Percentiles rank a stretch among this genome's conserved stretches.
Conservation (phyloP, 2,797 vertebrate genomes). For the Hozukius guyotensis region DNA sequence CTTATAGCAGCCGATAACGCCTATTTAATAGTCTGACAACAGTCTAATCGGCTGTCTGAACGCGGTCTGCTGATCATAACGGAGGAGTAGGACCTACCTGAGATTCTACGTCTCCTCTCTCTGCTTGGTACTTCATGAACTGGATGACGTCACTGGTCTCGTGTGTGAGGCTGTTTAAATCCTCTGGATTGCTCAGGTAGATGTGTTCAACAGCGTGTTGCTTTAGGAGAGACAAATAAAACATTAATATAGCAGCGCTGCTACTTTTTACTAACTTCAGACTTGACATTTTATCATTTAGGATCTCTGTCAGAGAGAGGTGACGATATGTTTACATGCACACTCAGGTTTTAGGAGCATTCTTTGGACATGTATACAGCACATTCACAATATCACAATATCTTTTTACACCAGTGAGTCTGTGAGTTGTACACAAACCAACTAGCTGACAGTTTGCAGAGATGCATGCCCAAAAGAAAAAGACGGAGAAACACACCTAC, state of each 20-base stretch:
- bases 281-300: background rate
- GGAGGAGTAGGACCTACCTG: conserved; percentile 82
- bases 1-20: no score
- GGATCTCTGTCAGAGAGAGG: no score
- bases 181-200: conserved; percentile 84
- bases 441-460: no score
- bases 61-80: background rate
- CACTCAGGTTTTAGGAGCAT: no score
- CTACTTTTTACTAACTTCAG: background rate
- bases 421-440: no score
- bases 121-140: conserved; percentile 90
- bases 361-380: no score
- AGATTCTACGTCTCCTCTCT: conserved; percentile 85
- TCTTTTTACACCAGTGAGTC: no score
- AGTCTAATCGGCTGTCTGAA: background rate
- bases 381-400: no score
- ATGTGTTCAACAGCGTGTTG: conserved; percentile 87
- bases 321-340: no score
- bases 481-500: no score
- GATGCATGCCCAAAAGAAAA: no score
- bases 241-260: background rate
- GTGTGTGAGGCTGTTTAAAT: conserved; percentile 83
- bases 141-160: conserved; percentile 86
- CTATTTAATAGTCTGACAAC: no score
- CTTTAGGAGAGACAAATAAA: conserved; percentile 48